A percentile compares a stretch with the other conserved stretches of the same genome.
These are phyloP conservation scores for Macquaria ambigua DNA, from an alignment of 2,113 vertebrate species.

Conservation along the genomic window DNA sequence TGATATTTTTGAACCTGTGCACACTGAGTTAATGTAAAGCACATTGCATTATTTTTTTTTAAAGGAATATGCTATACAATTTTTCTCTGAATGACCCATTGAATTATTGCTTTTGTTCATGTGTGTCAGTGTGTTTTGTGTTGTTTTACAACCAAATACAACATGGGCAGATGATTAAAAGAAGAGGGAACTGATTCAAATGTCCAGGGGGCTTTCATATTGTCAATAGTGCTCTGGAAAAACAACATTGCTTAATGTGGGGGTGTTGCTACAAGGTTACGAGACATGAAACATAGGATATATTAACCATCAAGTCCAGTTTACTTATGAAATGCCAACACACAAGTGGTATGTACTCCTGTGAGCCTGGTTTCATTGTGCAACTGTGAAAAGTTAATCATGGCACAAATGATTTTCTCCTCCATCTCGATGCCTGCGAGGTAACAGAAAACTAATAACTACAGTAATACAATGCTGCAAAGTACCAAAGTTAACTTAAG, in stretches of 20 bases:
- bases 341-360: neutral
- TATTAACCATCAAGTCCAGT: neutral
- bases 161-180: neutral
- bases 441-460: neutral
- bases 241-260: slow-evolving; percentile 10
- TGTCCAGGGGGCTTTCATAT: neutral
- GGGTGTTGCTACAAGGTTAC: slow-evolving; percentile 18
- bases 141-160: neutral
- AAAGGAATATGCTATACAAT: neutral
- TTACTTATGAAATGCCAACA: slow-evolving; percentile 13
- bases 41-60: neutral
- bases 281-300: neutral
- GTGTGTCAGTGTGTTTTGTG: neutral
- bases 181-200: slow-evolving; percentile 2
- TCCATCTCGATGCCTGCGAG: neutral
- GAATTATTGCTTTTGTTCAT: neutral
- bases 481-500: neutral
- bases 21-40: neutral
- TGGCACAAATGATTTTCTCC: neutral
- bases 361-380: neutral
- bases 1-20: neutral
- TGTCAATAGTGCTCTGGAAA: neutral
- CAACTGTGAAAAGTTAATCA: slow-evolving; percentile 3
- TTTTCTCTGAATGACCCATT: neutral
- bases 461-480: neutral